Percentiles rank a stretch among this genome's conserved stretches.
Evolutionary conservation across 2,797 vertebrate genomes (phyloP).

Genomic region (Amphiprion clarkii): DNA sequence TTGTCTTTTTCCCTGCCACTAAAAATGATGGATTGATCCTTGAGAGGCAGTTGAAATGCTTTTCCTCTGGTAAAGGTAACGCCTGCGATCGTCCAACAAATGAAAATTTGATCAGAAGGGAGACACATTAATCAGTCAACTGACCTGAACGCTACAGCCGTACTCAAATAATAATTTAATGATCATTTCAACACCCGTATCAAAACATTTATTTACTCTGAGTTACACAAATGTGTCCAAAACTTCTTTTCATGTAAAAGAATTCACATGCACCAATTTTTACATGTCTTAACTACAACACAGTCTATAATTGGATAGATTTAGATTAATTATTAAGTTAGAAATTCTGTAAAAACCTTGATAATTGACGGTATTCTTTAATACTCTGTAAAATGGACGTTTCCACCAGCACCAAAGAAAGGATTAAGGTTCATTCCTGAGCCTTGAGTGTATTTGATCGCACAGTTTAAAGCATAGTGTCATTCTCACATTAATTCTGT

Average conservation of each 20-base stretch:
- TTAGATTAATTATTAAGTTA: not conserved
- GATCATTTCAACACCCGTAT: not conserved
- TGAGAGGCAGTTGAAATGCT: too few relatives aligned
- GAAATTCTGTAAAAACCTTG: not conserved
- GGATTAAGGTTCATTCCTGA: not conserved
- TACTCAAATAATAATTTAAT: not conserved
- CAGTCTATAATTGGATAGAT: not conserved
- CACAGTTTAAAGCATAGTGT: not conserved
- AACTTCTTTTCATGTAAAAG: not conserved
- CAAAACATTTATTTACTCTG: not conserved
- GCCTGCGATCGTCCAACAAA: too few relatives aligned
- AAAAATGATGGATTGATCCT: too few relatives aligned
- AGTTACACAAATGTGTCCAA: not conserved
- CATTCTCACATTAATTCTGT: not conserved
- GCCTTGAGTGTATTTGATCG: not conserved
- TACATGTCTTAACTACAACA: not conserved
- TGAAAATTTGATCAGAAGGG: too few relatives aligned
- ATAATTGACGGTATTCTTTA: not conserved
- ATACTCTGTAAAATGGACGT: not conserved
- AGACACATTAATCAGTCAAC: too few relatives aligned
- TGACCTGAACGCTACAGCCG: not conserved
- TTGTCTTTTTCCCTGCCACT: too few relatives aligned
- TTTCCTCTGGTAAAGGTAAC: too few relatives aligned
- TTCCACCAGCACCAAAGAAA: not conserved
- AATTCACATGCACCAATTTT: not conserved